Base-by-base conservation (phyloP, 2,797 vertebrate genomes). In the Hyperoplus immaculatus region DNA sequence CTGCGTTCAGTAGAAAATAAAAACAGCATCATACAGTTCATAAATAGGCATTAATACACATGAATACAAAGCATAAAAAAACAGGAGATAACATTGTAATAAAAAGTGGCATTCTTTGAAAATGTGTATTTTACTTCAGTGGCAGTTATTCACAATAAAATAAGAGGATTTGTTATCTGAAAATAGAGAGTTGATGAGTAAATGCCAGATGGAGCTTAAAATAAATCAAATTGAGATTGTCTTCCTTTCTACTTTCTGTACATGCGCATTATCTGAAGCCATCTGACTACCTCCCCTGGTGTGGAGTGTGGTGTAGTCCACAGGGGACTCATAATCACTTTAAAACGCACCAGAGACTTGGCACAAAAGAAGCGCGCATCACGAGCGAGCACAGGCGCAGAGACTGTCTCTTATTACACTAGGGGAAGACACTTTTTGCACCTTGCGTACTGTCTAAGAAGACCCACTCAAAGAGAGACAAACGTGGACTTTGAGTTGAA, bases 271-370 rank as follows among this genome's bases (percentile, higher is more conserved):
- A 21, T 77, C 58, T 51, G 47, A 64, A 66, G 63, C 69, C 82
- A 80, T 72, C 78, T 88, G 78, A 86, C 75, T 74, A 51, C 81
- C 84, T 88, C 82, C 87, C 88, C 82, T 75, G 75, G 70, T 72
- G 81, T 59, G 76, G 72, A 82, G 78, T 50, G 81, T 88, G 90
- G 82, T 92, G 91, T 82, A 80, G 79, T 92, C 91, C 85, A 78
- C 75, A 39, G 88, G 90, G 90, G 92, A 77, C 88, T 92, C 90
- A 91, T 92, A 90, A 86, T 92, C 90, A 83, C 89, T 92, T 92
- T 92, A 88, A 87, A 92, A 93, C 86, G 93, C 92, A 84, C 84
- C 87, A 89, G 78, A 88, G 93, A 88, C 84, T 90, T 90, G 91
- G 85, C 87, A 89, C 89, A 92, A 90, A 91, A 90, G 89, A 71